These are phyloP conservation scores for Copsychus sechellarum DNA, from an alignment of 2,113 vertebrate genomes.

Conservation along the genomic window DNA sequence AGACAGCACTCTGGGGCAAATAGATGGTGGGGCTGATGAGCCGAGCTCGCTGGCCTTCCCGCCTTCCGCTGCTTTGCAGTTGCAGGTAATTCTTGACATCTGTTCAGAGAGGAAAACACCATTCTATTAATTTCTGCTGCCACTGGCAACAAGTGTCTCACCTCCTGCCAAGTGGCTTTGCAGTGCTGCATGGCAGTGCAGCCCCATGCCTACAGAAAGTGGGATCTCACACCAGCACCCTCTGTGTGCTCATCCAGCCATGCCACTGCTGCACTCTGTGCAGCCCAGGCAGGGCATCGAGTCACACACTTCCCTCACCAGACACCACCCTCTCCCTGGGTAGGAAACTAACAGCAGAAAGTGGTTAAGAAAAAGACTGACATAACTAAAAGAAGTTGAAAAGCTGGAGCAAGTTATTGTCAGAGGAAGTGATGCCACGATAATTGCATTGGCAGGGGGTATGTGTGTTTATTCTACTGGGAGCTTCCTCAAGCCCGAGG, in stretches of 20 bases:
- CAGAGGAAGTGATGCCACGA: background rate
- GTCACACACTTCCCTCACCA: background rate
- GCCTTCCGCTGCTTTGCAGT: constrained; percentile 81
- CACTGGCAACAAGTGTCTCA: background rate
- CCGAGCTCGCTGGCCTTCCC: constrained; percentile 83
- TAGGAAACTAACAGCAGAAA: background rate
- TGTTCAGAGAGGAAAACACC: constrained; percentile 51
- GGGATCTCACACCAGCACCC: background rate
- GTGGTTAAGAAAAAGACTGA: background rate
- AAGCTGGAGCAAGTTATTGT: background rate
- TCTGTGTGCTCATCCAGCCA: background rate
- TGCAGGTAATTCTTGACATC: constrained; percentile 85
- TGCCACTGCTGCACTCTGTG: background rate
- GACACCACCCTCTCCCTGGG: background rate
- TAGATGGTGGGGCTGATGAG: constrained; percentile 88
- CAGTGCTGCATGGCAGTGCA: background rate
- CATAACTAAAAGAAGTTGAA: constrained; percentile 27
- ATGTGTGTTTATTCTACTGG: constrained; percentile 14
- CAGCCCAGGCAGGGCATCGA: background rate
- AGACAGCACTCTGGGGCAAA: constrained; percentile 84
- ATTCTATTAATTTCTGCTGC: background rate
- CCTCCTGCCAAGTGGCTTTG: background rate
- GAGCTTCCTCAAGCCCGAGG: constrained; percentile 4
- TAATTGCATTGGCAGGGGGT: background rate
- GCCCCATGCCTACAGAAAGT: background rate